A percentile compares a stretch with the other conserved stretches of the same genome.
phyloP scores from a whole-genome alignment of 2,113 vertebrate genomes.

The Ploceus nigricollis region DNA sequence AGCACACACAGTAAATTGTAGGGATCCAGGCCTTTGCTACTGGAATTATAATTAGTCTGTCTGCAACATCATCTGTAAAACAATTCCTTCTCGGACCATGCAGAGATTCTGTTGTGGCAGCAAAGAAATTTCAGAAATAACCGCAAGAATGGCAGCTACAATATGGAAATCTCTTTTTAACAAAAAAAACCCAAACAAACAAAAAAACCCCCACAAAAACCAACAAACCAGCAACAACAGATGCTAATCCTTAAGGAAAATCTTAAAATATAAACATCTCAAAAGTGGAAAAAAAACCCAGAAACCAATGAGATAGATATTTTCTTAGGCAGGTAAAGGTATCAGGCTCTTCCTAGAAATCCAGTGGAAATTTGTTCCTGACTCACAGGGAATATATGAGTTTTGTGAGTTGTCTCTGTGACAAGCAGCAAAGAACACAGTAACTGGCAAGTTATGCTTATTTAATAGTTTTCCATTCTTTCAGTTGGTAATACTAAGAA shows the following conservation, averaged over 20 bases:
- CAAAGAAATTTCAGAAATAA: background rate
- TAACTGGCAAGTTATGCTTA: background rate
- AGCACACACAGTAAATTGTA: background rate
- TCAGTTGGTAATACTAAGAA: background rate
- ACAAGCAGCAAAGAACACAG: background rate
- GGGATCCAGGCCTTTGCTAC: background rate
- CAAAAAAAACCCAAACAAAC: background rate
- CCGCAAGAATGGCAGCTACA: background rate
- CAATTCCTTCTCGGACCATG: background rate
- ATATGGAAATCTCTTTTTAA: background rate
- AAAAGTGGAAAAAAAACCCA: background rate
- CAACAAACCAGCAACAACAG: background rate
- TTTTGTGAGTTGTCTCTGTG: background rate
- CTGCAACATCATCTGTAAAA: background rate
- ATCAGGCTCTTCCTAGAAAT: background rate
- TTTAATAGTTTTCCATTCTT: background rate
- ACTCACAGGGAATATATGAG: background rate
- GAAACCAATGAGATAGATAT: background rate
- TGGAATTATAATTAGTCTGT: slow-evolving; percentile 21
- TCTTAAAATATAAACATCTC: background rate
- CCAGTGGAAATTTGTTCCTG: background rate
- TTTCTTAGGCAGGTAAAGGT: background rate
- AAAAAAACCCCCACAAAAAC: background rate
- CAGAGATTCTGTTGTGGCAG: background rate
- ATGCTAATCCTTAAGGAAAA: background rate